A percentile compares a stretch with the other conserved stretches of the same genome.
Conservation (phyloP, 2,113 vertebrate species). For the Gymnobelideus leadbeateri region DNA sequence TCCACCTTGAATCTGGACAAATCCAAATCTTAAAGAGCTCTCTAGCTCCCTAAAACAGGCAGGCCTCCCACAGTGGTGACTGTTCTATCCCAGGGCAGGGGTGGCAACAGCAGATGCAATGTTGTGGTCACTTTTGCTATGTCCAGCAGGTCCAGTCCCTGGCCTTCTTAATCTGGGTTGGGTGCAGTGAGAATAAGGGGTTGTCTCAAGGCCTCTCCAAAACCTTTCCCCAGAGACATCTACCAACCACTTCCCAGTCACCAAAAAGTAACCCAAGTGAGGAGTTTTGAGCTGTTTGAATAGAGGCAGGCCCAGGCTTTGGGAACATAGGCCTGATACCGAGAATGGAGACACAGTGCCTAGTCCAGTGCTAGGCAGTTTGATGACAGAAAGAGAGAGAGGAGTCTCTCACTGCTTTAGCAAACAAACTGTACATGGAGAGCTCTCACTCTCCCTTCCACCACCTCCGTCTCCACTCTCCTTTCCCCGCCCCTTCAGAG, state of each 20-base stretch:
- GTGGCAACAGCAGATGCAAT: background rate
- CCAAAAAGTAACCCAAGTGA: background rate
- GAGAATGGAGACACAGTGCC: too few species aligned
- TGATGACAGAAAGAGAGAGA: background rate
- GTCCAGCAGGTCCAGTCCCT: background rate
- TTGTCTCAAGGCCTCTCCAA: background rate
- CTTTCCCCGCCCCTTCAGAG: background rate
- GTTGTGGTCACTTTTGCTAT: background rate
- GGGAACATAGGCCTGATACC: too few species aligned
- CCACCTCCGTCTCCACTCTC: background rate
- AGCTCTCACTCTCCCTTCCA: background rate
- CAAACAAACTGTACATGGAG: background rate
- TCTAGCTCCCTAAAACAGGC: background rate
- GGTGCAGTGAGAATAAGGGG: background rate
- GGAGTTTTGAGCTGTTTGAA: background rate
- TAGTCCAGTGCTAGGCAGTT: background rate
- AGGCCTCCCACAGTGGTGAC: background rate
- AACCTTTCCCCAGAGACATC: background rate
- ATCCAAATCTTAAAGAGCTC: background rate
- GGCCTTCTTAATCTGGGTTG: background rate
- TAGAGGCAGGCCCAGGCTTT: conserved; percentile 8
- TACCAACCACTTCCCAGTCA: background rate
- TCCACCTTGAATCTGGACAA: background rate
- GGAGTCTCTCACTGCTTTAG: background rate
- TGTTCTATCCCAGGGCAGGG: background rate